Base-by-base conservation (phyloP, 2,797 vertebrate genomes). In the Rhinichthys osculus region DNA sequence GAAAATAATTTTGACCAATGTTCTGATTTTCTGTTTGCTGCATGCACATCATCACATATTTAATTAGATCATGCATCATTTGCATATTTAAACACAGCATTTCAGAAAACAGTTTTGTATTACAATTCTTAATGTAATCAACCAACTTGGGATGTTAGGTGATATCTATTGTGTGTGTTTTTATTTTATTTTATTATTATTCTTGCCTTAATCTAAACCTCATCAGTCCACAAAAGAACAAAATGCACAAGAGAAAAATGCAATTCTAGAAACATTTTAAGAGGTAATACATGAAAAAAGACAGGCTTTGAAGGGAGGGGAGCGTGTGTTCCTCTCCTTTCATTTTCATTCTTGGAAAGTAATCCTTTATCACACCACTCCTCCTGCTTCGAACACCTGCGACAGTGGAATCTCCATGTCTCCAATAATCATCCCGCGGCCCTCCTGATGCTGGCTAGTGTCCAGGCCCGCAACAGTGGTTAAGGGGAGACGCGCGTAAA, bases 371-470 rank as follows among this genome's bases (percentile, higher is more conserved):
- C 59, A 54, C 82, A 80, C 40, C 52, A 47, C 66, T 80, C 47
- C 73, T 69, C 57, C 77, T 85, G 84, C 59, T 70, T 66, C 47
- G 52, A 82, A 74, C 78, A 74, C 78, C 78, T 84, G 74, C 52
- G 38, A 44, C 38, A 10, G 35, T 62, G 66, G 27, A 70, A 78
- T 70, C 76, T 70, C 50, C 83, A 59, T 59, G 64, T 85, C 66
- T 84, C n/a, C n/a, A 30, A 59, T 78, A 71, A 85, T 78, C 73
- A 78, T 85, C 76, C 64, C 38, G 19, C 66, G 7, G 73, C 73
- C 47, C 66, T 78, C 74, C 83, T 57, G 50, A 71, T 17, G 47
- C 50, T 85, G 64, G 83, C 50, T 21, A 21, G 62, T 21, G 33
- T 70, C 83, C 83, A 84, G 47, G 38, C 64, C 77, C 72, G 6